These are phyloP conservation scores for Meda fulgida DNA, from an alignment of 2,797 vertebrate genomes.

Conservation along the genomic window DNA sequence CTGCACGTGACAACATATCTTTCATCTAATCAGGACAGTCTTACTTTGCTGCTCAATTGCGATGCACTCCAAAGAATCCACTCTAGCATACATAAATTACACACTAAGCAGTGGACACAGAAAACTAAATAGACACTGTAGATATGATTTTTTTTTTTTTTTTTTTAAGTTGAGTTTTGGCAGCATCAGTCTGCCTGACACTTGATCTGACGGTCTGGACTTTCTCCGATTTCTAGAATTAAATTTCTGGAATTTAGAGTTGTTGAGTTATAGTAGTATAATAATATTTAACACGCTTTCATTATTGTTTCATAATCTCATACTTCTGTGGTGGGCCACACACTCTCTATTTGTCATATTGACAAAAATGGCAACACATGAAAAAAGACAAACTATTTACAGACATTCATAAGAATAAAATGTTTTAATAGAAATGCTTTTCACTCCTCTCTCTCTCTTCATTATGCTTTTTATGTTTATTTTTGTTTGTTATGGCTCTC, in stretches of 20 bases:
- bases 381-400: slow-evolving; percentile 59
- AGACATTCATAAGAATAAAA: slow-evolving; percentile 45
- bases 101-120: not conserved
- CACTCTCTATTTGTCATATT: slow-evolving; percentile 16
- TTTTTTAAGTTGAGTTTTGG: not conserved
- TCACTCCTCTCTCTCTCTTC: not conserved
- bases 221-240: not conserved
- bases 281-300: not conserved
- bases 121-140: not conserved
- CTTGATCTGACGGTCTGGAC: not conserved
- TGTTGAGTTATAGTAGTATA: not conserved
- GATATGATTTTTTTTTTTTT: no score
- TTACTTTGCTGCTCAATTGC: not conserved
- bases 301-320: not conserved
- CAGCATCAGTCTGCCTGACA: not conserved
- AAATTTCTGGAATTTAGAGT: not conserved
- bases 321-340: not conserved
- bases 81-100: not conserved
- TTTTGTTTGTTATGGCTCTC: slow-evolving; percentile 12
- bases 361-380: slow-evolving; percentile 40
- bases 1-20: not conserved
- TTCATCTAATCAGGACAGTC: not conserved
- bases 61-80: not conserved
- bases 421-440: slow-evolving; percentile 42
- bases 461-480: slow-evolving; percentile 8